Base-by-base conservation (phyloP, 1,140 invertebrate genomes). In the Daktulosphaira vitifoliae region DNA sequence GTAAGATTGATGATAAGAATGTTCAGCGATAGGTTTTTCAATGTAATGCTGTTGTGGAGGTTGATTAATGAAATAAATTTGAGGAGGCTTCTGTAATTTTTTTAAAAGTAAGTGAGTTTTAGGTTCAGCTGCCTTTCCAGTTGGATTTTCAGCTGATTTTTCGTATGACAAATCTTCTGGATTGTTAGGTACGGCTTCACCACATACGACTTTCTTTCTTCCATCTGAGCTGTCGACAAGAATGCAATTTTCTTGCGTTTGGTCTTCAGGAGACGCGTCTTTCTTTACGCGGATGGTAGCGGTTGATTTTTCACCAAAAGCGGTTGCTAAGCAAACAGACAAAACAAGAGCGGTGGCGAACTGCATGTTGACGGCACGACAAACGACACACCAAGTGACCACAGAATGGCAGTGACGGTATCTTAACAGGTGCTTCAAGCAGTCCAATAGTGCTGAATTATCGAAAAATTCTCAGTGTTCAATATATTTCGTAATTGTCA, bases 121-220 rank as follows among this genome's bases (percentile, higher is more conserved):
- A 2, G 38, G 6, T 11, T 15, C 38, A 15, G 44, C 18, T 3
- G 44, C 16, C 15, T 33, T 33, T 33, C 11, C 29, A n/a, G n/a
- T n/a, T n/a, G n/a, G n/a, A n/a, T n/a, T n/a, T n/a, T n/a, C n/a
- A n/a, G n/a, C n/a, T 5, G 29, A 33, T 11, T 33, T 33, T 33
- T 11, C 29, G 29, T 33, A 5, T 5, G 29, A 6, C 5, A 11
- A 6, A 6, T 33, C 29, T 11, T 33, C 29, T 5, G 11, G 11
- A 11, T 33, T 33, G 29, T 11, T 5, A 11, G 5, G 5, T 11
- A 33, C 29, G 11, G 29, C 11, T 20, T 62, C 56, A 2, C 56
- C 56, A 25, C 56, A 62, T 8, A 62, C 56, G 6, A 33, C 29
- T 25, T 23, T 46, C 18, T 62, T 62, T 13, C 15, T 44, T 1